phyloP scores from a whole-genome alignment of 1,140 invertebrate genomes.

The Nebria ingens region DNA sequence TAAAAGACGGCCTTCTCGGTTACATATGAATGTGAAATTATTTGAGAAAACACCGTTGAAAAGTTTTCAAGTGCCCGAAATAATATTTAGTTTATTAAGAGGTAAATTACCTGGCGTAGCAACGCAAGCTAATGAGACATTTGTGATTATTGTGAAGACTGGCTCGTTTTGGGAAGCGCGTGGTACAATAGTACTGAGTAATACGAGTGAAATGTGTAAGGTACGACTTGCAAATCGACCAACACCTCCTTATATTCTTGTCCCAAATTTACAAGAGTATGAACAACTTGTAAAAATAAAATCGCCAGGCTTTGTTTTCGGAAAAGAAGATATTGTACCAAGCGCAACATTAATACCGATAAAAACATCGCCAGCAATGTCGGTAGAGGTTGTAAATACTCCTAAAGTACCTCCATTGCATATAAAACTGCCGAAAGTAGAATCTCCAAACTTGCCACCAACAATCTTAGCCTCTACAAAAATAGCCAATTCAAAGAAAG shows the following conservation, averaged over 20 bases:
- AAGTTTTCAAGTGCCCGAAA: background rate
- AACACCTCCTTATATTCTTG: background rate
- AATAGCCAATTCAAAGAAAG: background rate
- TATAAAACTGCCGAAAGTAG: too few relatives aligned
- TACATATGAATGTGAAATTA: background rate
- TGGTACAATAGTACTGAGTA: background rate
- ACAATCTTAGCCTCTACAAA: too few relatives aligned
- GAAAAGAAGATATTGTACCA: background rate
- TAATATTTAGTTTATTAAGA: background rate
- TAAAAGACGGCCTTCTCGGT: background rate
- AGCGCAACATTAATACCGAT: background rate
- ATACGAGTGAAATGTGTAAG: background rate
- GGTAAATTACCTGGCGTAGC: background rate
- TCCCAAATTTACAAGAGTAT: background rate
- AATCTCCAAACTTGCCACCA: background rate
- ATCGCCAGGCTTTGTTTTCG: background rate
- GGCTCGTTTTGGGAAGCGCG: constrained; percentile 7
- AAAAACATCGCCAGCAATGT: background rate
- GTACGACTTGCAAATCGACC: background rate
- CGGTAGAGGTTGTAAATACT: background rate
- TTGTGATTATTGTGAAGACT: background rate
- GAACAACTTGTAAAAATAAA: background rate
- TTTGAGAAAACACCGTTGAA: background rate
- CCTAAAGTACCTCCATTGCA: background rate
- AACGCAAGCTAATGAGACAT: background rate